These are phyloP conservation scores for Neofelis nebulosa DNA, from an alignment of 2,113 vertebrate genomes.

Conservation along the genomic window DNA sequence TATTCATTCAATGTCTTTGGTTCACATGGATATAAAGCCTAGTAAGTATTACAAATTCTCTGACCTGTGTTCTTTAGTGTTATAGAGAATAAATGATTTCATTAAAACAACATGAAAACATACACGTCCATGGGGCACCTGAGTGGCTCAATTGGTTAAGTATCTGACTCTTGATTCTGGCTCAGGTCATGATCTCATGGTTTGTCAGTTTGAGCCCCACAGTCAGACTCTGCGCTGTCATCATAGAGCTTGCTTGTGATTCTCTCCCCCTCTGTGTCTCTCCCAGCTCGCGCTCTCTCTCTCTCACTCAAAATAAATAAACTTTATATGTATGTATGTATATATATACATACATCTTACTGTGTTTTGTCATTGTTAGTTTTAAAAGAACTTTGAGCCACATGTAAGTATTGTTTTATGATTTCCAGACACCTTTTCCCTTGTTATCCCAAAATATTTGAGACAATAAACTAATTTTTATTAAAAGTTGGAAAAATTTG, in stretches of 20 bases:
- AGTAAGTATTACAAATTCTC: constrained; percentile 88
- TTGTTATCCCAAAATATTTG: not conserved
- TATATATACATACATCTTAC: not conserved
- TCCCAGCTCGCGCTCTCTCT: no score
- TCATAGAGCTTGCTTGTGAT: no score
- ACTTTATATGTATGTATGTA: no score
- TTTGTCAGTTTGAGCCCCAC: no score
- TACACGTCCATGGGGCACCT: not conserved
- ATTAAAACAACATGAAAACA: not conserved
- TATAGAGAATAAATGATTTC: constrained; percentile 32
- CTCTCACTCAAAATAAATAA: no score
- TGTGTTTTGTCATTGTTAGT: constrained; percentile 1
- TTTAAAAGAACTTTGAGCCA: constrained; percentile 15
- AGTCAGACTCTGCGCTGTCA: no score
- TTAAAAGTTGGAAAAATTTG: not conserved
- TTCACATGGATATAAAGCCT: constrained; percentile 99
- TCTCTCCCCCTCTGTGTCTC: no score
- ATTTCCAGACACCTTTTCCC: not conserved
- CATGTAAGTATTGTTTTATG: not conserved
- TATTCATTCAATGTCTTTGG: constrained; percentile 96
- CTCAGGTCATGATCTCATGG: no score
- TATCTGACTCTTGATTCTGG: no score
- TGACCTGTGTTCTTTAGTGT: constrained; percentile 8
- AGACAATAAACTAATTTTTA: not conserved
- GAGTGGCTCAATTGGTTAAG: no score